Percentiles rank a stretch among this genome's conserved stretches.
These are phyloP conservation scores for Odontesthes bonariensis DNA, from an alignment of 2,113 vertebrate species.

Conservation along the genomic window DNA sequence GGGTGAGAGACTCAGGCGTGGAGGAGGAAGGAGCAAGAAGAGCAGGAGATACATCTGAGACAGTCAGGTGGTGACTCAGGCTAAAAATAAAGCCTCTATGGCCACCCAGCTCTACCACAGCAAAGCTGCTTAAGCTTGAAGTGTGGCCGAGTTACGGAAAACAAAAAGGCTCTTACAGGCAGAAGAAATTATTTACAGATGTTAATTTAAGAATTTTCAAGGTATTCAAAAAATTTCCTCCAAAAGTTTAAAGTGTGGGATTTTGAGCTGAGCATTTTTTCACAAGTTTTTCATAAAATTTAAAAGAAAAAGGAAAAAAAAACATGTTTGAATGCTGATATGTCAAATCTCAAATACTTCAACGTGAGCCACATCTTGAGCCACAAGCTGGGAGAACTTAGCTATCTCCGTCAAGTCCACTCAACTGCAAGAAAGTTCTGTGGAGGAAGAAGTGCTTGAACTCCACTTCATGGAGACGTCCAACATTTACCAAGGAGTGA, in stretches of 20 bases:
- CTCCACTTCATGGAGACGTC: not conserved
- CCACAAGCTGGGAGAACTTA: not conserved
- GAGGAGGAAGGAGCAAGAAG: slow-evolving; percentile 36
- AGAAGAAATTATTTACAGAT: not conserved
- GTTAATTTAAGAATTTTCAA: not conserved
- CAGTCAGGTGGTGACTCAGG: slow-evolving; percentile 32
- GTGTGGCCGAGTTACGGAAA: slow-evolving; percentile 6
- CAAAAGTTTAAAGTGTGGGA: not conserved
- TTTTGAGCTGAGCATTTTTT: not conserved
- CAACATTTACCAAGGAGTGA: not conserved
- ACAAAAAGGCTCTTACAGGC: not conserved
- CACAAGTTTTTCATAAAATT: not conserved
- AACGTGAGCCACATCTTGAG: not conserved
- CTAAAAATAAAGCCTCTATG: slow-evolving; percentile 9
- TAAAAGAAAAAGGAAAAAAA: not conserved
- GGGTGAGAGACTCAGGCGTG: slow-evolving; percentile 74
- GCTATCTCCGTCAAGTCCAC: not conserved
- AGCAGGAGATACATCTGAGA: slow-evolving; percentile 22
- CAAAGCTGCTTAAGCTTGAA: not conserved
- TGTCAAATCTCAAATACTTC: not conserved
- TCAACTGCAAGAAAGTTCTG: not conserved
- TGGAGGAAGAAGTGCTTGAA: not conserved
- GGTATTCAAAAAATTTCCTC: not conserved
- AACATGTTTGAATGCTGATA: not conserved
- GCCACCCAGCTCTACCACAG: not conserved